Base-by-base conservation (phyloP, 2,113 vertebrate genomes). In the Probosciger aterrimus region DNA sequence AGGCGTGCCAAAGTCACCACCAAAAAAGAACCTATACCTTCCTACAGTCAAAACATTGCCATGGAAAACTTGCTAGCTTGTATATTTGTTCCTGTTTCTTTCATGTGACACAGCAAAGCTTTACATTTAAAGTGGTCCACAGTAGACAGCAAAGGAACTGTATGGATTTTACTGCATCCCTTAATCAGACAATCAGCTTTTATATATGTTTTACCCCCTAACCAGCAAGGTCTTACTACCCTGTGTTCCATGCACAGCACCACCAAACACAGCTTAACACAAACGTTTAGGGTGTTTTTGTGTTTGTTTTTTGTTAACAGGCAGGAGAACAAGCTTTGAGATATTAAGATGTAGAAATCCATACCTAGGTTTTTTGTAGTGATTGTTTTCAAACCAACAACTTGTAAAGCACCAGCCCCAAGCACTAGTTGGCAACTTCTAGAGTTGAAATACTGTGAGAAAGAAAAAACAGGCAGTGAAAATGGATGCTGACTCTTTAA, bases 301-400 rank as follows among this genome's bases (percentile, higher is more conserved):
- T 15, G 18, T 20, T 20, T 64, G 6, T 8, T 9, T n/a, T 30
- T 67, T 82, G 68, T 82, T 14, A 79, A 49, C 0, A 63, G 31
- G 14, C 73, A 69, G 30, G 15, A 70, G 47, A 69, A 93, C 9
- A 14, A 92, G 18, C 85, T 85, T 43, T 84, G 47, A 86, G 31
- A 64, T 43, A 73, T 60, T 44, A 90, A 88, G 95, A 84, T 33
- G 44, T 0, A 90, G 89, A 71, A 97, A 96, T 86, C 68, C 90
- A 85, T 98, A 99, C 99, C 99, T 15, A 99, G 98, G 97, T 99
- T 99, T 98, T 99, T 99, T 24, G 99, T 99, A 96, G 99, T 99
- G 98, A 99, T 99, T 90, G 99, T 99, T 98, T 99, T 99, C 82
- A 99, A 98, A 82, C 99, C 99, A 64, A 99, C 99, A 52, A 99